A percentile compares a stretch with the other conserved stretches of the same genome.
Conservation (phyloP, 2,888 invertebrate species). For the Drosophila maculinotata region DNA sequence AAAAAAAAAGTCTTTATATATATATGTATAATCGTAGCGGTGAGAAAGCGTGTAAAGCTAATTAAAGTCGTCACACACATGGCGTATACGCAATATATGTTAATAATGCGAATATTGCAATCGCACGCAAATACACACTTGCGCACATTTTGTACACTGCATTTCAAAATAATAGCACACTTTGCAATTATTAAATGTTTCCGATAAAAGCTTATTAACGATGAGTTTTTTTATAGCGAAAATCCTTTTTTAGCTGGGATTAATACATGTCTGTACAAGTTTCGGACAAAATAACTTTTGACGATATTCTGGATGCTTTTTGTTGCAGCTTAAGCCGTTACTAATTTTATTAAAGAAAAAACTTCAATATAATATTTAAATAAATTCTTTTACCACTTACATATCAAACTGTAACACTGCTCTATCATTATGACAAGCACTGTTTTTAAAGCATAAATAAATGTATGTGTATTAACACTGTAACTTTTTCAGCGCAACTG, state of each 20-base stretch:
- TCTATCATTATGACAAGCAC: not conserved
- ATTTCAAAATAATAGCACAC: not conserved
- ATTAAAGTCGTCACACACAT: conserved; percentile 57
- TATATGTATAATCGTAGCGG: not conserved
- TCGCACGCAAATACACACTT: conserved; percentile 5
- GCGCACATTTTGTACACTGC: not conserved
- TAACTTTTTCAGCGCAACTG: conserved; percentile 14
- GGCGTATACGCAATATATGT: conserved; percentile 37
- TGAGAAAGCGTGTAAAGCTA: conserved; percentile 43
- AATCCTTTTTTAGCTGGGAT: not conserved
- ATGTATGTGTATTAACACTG: conserved; percentile 8
- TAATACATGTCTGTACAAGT: not conserved
- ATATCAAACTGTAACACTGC: too few relatives aligned
- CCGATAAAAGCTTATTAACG: not conserved
- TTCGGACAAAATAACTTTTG: not conserved
- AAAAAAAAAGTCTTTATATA: not conserved
- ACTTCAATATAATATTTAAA: too few relatives aligned
- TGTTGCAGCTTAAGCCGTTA: too few relatives aligned
- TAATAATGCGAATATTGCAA: conserved; percentile 25
- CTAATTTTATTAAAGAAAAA: too few relatives aligned
- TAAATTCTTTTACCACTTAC: too few relatives aligned
- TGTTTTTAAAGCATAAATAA: conserved; percentile 17
- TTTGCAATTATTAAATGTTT: not conserved
- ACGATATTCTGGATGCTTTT: too few relatives aligned
- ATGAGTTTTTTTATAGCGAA: not conserved